Base-by-base conservation (phyloP, 2,797 vertebrate genomes). In the Typhlichthys subterraneus region DNA sequence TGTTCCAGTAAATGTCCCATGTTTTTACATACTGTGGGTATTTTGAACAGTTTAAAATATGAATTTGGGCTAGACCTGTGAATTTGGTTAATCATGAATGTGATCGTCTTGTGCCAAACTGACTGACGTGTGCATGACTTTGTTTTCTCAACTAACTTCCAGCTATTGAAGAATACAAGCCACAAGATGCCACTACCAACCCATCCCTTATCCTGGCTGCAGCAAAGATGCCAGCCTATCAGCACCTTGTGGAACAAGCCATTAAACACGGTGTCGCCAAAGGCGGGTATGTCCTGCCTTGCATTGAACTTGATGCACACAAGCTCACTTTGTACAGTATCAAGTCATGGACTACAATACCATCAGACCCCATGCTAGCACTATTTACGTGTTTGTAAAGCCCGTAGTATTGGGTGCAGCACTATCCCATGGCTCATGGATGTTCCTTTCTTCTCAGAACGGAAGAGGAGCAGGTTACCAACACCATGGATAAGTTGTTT, bases 161-260 rank as follows among this genome's bases (percentile, higher is more conserved):
- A 99, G 98, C 97, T 59, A 99, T 99, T 2, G 96, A 98, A 0
- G 95, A 98, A 75, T 99, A 96, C 87, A 96, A 98, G 83, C 97
- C 98, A 29, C 94, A 98, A 63, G 98, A 99, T 94, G 96, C 97
- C 68, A 99, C 98, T 65, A 99, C 98, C 14, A 99, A 99, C 84
- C 98, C 98, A 0, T 99, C 98, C 3, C 92, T 99, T 55, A 98
- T 99, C 66, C 90, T 99, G 61, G 96, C 97, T 23, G 98, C 97
- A 0, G 93, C 96, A 0, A 97, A 97, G 85, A 99, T 99, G 96
- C 92, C 96, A 0, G 83, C 87, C 0, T 98, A 99, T 89, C 93
- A 96, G 85, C 87, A 91, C 14, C 90, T 98, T 0, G 68, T 99
- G 79, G 94, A 96, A 51, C 94, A 97, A 72, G 96, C 97, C 31